Conservation (phyloP, 92 coral and sea anemone genomes). For the Umimayanthus kanabou region DNA sequence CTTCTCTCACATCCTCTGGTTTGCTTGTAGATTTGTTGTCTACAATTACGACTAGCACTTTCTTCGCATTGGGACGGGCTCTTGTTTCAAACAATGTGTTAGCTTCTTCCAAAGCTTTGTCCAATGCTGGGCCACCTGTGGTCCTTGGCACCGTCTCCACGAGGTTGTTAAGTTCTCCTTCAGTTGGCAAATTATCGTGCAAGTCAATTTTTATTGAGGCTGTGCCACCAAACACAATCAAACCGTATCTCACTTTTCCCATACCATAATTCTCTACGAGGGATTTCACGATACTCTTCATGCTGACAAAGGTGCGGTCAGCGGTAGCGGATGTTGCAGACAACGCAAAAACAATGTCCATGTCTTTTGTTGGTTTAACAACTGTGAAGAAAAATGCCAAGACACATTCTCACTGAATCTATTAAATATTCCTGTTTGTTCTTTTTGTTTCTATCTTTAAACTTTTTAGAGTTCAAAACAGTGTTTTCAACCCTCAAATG, state of each 20-base stretch:
- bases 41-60: conserved; percentile 44
- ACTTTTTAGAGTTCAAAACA: no score
- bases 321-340: conserved; percentile 31
- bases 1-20: conserved; percentile 31
- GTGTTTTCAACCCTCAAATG: no score
- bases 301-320: conserved; percentile 31
- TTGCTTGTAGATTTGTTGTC: conserved; percentile 36
- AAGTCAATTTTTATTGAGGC: conserved; percentile 38
- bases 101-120: conserved; percentile 49
- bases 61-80: conserved; percentile 44
- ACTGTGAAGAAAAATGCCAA: not conserved
- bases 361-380: conserved; percentile 10
- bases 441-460: not conserved
- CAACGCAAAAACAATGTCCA: conserved; percentile 26
- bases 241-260: conserved; percentile 44
- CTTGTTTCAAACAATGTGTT: conserved; percentile 40
- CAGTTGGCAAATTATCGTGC: conserved; percentile 30
- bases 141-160: conserved; percentile 44
- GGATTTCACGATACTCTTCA: conserved; percentile 52
- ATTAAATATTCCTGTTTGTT: not conserved
- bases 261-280: conserved; percentile 52
- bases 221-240: conserved; percentile 46
- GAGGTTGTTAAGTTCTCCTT: conserved; percentile 32
- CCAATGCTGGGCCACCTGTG: conserved; percentile 39
- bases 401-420: not conserved